These are phyloP conservation scores for Conus betulinus DNA, from an alignment of 1,140 invertebrate species.

Conservation along the genomic window DNA sequence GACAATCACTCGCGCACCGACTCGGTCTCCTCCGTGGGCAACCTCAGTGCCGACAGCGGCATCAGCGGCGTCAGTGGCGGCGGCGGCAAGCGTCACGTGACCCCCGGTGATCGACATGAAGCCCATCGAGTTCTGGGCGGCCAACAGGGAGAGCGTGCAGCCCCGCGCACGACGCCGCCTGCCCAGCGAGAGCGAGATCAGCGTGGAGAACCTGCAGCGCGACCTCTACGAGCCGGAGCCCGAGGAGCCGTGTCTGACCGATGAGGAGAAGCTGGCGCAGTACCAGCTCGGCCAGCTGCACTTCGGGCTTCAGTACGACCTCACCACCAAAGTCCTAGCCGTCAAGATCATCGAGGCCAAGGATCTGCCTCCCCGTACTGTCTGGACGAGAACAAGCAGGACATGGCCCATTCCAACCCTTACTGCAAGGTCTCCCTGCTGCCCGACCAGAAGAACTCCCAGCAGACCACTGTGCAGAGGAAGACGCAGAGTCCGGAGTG, in stretches of 20 bases:
- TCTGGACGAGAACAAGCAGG: conserved; percentile 73
- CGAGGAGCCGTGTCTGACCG: conserved; percentile 67
- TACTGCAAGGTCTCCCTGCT: conserved; percentile 74
- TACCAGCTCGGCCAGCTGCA: conserved; percentile 74
- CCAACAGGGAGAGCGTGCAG: conserved; percentile 74
- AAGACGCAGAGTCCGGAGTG: conserved; percentile 73
- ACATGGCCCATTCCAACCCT: conserved; percentile 76
- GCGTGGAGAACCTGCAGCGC: conserved; percentile 71
- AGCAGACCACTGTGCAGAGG: conserved; percentile 73
- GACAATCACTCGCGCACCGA: conserved; percentile 65
- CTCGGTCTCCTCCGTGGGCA: conserved; percentile 65
- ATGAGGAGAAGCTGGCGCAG: conserved; percentile 71
- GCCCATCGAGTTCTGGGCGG: conserved; percentile 77
- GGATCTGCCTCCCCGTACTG: conserved; percentile 73
- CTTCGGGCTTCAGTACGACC: conserved; percentile 75
- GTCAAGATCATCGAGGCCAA: conserved; percentile 76
- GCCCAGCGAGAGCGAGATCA: conserved; percentile 73
- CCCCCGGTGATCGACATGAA: conserved; percentile 76
- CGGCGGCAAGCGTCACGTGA: conserved; percentile 62
- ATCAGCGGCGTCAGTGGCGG: conserved; percentile 53
- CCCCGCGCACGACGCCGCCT: conserved; percentile 65
- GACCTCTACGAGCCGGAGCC: conserved; percentile 71
- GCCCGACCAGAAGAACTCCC: conserved; percentile 71
- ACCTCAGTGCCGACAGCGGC: conserved; percentile 60
- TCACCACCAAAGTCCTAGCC: conserved; percentile 64